Evolutionary conservation across 2,113 vertebrate species (phyloP).

Genomic region (Crotalus viridis): DNA sequence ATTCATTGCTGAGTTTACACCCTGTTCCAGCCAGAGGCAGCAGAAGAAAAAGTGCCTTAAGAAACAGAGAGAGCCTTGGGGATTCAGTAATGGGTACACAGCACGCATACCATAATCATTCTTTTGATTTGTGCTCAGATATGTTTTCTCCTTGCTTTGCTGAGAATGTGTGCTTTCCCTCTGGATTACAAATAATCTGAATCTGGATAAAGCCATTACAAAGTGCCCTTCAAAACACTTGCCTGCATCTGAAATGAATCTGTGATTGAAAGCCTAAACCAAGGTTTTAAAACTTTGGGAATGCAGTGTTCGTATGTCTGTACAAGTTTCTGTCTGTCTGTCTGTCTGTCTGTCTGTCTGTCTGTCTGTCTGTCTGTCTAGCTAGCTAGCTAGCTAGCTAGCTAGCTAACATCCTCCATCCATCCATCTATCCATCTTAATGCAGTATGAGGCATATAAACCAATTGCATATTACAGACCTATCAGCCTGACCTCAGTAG

Average conservation of each 20-base stretch:
- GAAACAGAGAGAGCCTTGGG: slow-evolving; percentile 67
- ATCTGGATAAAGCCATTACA: slow-evolving; percentile 65
- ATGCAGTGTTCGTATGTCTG: not conserved
- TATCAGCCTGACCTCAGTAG: no score
- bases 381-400: no score
- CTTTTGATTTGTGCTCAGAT: slow-evolving; percentile 71
- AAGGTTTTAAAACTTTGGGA: slow-evolving; percentile 42
- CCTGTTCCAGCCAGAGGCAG: slow-evolving; percentile 45
- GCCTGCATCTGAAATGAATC: slow-evolving; percentile 42
- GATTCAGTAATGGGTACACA: slow-evolving; percentile 61
- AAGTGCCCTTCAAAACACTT: slow-evolving; percentile 59
- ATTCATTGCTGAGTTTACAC: slow-evolving; percentile 56
- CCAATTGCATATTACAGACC: not conserved
- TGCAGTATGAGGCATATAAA: not conserved
- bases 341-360: not conserved
- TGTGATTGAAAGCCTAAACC: slow-evolving; percentile 45
- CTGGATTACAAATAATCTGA: slow-evolving; percentile 66
- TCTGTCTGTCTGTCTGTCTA: no score
- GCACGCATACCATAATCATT: slow-evolving; percentile 42
- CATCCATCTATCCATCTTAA: not conserved
- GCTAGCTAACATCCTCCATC: not conserved
- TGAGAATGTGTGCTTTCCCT: slow-evolving; percentile 60
- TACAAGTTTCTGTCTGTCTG: not conserved
- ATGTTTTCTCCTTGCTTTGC: slow-evolving; percentile 63
- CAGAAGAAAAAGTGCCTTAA: slow-evolving; percentile 65